Evolutionary conservation across 2,113 vertebrate species (phyloP).

Genomic region (Nestor notabilis): DNA sequence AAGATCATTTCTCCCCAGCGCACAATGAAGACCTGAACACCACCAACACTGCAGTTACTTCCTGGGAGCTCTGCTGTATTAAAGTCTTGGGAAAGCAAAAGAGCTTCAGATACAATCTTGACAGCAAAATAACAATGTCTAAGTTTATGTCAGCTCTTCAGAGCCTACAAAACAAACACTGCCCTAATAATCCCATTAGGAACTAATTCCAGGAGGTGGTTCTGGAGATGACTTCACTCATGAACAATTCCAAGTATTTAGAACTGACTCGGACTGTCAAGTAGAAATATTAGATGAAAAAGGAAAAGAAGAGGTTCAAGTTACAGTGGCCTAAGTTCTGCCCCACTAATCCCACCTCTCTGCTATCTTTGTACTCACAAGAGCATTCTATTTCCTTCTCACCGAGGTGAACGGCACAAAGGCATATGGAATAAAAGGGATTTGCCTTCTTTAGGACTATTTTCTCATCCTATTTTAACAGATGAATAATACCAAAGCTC

Average conservation of each 20-base stretch:
- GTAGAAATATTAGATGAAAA: not conserved
- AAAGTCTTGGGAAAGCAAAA: conserved; percentile 2
- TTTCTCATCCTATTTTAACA: conserved; percentile 14
- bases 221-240: conserved; percentile 18
- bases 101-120: not conserved
- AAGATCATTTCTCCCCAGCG: not conserved
- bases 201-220: not conserved
- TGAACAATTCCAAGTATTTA: conserved; percentile 26
- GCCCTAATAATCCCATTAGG: conserved; percentile 41
- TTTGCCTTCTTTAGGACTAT: conserved; percentile 11
- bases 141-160: not conserved
- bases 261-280: not conserved
- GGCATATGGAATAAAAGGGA: conserved; percentile 6
- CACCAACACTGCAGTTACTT: not conserved
- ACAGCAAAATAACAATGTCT: conserved; percentile 38
- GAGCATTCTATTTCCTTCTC: not conserved
- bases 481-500: conserved; percentile 12
- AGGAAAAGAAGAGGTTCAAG: not conserved
- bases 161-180: conserved; percentile 33
- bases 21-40: not conserved
- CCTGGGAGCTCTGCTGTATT: not conserved
- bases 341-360: not conserved
- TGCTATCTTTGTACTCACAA: conserved; percentile 27
- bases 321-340: not conserved
- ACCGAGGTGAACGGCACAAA: conserved; percentile 31